phyloP scores from a whole-genome alignment of 2,797 vertebrate species.

The Mormyrops boulengeri region DNA sequence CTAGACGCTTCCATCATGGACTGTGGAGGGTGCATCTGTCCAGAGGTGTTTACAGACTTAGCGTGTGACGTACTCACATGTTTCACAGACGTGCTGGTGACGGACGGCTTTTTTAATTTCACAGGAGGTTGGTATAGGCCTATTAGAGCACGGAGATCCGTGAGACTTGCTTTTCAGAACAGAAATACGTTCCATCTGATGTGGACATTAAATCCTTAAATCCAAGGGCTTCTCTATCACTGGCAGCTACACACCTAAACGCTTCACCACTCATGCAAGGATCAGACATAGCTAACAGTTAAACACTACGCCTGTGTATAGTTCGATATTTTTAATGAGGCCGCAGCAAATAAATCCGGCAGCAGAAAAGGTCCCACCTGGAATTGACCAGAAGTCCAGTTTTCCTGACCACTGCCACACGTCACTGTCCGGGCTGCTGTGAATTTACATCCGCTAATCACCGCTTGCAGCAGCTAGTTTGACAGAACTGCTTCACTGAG shows the following conservation, averaged over 20 bases:
- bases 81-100: slow-evolving; percentile 43
- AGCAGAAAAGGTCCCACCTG: background rate
- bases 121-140: slow-evolving; percentile 5
- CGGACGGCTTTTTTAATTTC: slow-evolving; percentile 36
- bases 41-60: slow-evolving; percentile 42
- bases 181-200: background rate
- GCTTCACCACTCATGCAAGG: background rate
- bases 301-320: background rate
- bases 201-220: background rate
- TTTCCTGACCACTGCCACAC: background rate
- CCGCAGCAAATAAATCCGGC: background rate
- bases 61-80: slow-evolving; percentile 39
- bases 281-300: background rate
- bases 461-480: background rate
- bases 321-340: background rate
- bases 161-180: background rate
- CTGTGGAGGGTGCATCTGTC: slow-evolving; percentile 48
- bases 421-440: background rate
- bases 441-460: background rate
- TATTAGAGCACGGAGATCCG: background rate
- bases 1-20: slow-evolving; percentile 37
- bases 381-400: slow-evolving; percentile 2
- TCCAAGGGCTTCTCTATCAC: background rate
- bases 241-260: background rate
- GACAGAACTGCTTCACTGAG: background rate